Percentiles rank a stretch among this genome's conserved stretches.
phyloP scores from a whole-genome alignment of 1,140 invertebrate species.

The Hylaeus anthracinus region DNA sequence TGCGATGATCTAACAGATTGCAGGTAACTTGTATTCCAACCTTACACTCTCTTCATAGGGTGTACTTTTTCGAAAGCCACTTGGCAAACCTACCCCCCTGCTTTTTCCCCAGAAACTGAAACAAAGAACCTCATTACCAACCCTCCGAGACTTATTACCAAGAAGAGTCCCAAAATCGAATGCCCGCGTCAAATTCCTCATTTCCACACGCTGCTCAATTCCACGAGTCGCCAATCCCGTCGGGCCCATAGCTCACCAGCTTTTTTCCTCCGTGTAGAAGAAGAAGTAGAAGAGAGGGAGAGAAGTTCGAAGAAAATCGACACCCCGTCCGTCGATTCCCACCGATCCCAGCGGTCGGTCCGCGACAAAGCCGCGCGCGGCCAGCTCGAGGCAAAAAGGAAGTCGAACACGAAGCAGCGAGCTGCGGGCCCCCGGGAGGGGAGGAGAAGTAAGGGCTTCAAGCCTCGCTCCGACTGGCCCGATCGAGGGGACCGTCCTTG shows the following conservation, averaged over 20 bases:
- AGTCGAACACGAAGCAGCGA: conserved; percentile 19
- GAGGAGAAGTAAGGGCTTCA: conserved; percentile 2
- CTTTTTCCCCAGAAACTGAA: too few species aligned
- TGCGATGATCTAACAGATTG: too few species aligned
- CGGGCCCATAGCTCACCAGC: not conserved
- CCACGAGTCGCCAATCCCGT: not conserved
- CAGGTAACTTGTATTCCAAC: too few species aligned
- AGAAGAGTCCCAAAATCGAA: too few species aligned
- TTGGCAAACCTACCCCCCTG: too few species aligned
- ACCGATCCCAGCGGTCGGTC: conserved; percentile 17
- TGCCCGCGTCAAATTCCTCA: too few species aligned
- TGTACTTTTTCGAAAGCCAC: too few species aligned
- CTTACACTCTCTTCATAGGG: too few species aligned
- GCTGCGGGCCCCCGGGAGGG: not conserved
- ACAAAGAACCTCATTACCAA: too few species aligned
- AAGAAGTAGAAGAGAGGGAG: too few species aligned
- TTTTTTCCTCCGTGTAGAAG: not conserved
- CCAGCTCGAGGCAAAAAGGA: conserved; percentile 15
- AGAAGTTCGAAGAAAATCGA: conserved; percentile 20
- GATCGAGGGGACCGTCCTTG: conserved; percentile 48
- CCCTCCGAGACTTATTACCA: too few species aligned
- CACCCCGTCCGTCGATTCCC: not conserved
- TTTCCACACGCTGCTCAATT: too few species aligned
- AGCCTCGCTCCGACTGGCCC: not conserved
- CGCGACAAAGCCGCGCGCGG: conserved; percentile 15